Evolutionary conservation across 2,113 vertebrate species (phyloP), one percentile per base, ranked within the genome.

Genomic region (Trogon surrucura): DNA sequence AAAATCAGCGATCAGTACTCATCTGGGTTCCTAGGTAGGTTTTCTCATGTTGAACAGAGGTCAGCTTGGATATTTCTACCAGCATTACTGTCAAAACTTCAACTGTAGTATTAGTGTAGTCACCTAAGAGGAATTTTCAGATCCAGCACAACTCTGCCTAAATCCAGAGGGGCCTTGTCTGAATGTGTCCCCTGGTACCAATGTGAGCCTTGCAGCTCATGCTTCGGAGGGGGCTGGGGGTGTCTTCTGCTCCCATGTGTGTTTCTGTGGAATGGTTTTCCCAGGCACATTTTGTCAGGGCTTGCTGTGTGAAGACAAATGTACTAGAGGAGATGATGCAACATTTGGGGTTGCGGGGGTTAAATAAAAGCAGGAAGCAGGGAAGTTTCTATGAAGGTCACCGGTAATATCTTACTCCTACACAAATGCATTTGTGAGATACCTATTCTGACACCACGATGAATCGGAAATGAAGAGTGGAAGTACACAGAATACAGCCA

Each of bases 391-490:
- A 47, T 21, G 54, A 92, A 78, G 67, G 64, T 80, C 87, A 77
- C 45, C 19, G 15, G n/a, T 74, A 75, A 70, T 79, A 74, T 50
- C 58, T 92, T 91, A 80, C 48, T 78, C 84, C 87, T 79, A 85
- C 26, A 54, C 44, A 93, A 89, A 88, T 53, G n/a, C 62, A 51
- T 77, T 94, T 94, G 66, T 58, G 34, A 79, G 65, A 83, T 54
- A 66, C 54, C 47, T 93, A 69, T 78, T 80, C 80, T 89, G 79
- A 60, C 57, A 91, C 70, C 18, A 15, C 30, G 77, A 88, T 69
- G 67, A 91, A 78, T 69, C 12, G 32, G 77, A 96, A 85, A 88
- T 71, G 62, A 84, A 94, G 65, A 70, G 20, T 67, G n/a, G 78
- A 44, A 58, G 38, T 84, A 69, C 74, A 57, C n/a, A 84, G 74